Percentiles rank a stretch among this genome's conserved stretches.
phyloP scores from a whole-genome alignment of 2,113 vertebrate genomes.

The Heteronetta atricapilla region DNA sequence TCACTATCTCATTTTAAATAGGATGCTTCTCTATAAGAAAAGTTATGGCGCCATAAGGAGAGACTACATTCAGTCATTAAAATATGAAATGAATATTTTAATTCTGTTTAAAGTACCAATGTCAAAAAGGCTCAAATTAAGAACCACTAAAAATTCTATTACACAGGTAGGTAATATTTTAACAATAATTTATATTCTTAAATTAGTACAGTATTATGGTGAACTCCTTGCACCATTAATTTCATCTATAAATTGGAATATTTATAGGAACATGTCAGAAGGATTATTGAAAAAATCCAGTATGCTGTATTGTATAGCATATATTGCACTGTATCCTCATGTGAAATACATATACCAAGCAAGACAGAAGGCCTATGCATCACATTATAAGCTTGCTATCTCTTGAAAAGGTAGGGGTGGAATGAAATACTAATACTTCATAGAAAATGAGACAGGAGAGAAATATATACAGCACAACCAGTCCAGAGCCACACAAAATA shows the following conservation, averaged over 20 bases:
- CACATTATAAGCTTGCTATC: background rate
- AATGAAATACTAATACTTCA: background rate
- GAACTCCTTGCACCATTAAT: background rate
- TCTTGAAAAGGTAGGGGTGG: background rate
- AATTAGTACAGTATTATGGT: background rate
- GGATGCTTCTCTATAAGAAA: background rate
- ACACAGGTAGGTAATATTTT: background rate
- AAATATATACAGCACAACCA: background rate
- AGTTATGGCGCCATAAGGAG: background rate
- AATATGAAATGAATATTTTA: background rate
- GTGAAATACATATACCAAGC: background rate
- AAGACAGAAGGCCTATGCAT: rapidly evolving
- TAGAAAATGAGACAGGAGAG: background rate
- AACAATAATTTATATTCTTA: background rate
- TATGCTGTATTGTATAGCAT: background rate
- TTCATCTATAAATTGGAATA: background rate
- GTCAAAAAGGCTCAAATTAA: background rate
- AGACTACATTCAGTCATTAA: background rate
- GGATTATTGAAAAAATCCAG: background rate
- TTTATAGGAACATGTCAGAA: background rate
- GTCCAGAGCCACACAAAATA: background rate
- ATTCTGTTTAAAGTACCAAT: background rate
- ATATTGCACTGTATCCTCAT: background rate
- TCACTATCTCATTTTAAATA: background rate
- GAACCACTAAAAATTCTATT: background rate